phyloP scores from a whole-genome alignment of 2,797 vertebrate genomes.

The Danio tinwini region DNA sequence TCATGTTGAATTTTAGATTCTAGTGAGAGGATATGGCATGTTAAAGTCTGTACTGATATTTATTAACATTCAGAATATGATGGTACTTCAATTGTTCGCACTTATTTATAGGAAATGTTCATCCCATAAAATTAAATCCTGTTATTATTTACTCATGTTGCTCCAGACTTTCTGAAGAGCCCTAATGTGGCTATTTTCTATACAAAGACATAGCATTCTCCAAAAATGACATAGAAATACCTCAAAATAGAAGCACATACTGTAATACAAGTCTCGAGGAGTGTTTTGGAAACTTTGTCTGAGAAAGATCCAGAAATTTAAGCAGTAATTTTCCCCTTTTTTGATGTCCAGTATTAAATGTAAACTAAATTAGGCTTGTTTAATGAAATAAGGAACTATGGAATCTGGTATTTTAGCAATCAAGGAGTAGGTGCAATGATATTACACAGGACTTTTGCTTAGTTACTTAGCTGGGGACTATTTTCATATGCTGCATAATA shows the following conservation, averaged over 20 bases:
- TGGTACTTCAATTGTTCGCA: constrained; percentile 75
- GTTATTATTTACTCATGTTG: neutral
- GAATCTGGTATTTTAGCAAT: too few species aligned
- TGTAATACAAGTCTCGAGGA: neutral
- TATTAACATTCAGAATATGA: constrained; percentile 58
- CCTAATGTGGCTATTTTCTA: neutral
- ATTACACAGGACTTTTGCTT: too few species aligned
- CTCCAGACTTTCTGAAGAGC: neutral
- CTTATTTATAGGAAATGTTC: constrained; percentile 60
- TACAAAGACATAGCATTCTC: neutral
- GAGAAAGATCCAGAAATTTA: neutral
- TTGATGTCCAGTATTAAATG: neutral
- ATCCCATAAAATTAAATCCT: neutral
- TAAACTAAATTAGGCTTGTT: too few species aligned
- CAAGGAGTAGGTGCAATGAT: too few species aligned
- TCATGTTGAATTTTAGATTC: constrained; percentile 26
- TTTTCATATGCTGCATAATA: too few species aligned
- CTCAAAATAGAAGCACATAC: neutral
- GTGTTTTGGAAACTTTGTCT: neutral
- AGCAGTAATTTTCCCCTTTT: neutral
- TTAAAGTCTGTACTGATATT: constrained; percentile 60
- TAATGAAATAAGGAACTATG: too few species aligned
- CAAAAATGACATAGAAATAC: constrained; percentile 7
- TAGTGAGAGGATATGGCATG: constrained; percentile 29
- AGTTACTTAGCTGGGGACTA: too few species aligned